Evolutionary conservation across 2,888 invertebrate species (phyloP).

Genomic region (Zonitis immaculata): DNA sequence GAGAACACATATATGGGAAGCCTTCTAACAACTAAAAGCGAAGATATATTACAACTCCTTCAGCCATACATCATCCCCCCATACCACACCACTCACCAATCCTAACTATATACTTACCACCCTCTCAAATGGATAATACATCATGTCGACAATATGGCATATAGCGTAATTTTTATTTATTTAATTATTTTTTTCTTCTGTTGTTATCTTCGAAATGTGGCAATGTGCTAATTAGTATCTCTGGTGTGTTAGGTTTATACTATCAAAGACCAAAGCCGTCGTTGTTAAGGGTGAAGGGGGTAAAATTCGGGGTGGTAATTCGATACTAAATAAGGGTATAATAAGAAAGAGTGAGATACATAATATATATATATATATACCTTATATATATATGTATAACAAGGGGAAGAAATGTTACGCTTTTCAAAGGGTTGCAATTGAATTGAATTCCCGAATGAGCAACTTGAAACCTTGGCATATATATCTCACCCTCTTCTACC

Average conservation of each 20-base stretch:
- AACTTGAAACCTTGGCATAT: slow-evolving; percentile 39
- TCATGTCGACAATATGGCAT: slow-evolving; percentile 16
- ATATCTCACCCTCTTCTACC: slow-evolving; percentile 30
- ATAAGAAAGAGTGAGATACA: background rate
- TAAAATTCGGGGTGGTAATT: slow-evolving; percentile 33
- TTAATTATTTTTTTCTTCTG: too few relatives aligned
- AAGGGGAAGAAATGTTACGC: slow-evolving; percentile 30
- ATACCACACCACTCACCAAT: slow-evolving; percentile 29
- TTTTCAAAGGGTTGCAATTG: slow-evolving; percentile 47
- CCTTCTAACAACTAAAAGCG: slow-evolving; percentile 4
- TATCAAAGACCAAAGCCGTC: slow-evolving; percentile 15
- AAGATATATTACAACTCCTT: slow-evolving; percentile 37
- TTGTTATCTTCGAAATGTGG: background rate
- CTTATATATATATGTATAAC: too few relatives aligned
- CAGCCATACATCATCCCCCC: slow-evolving; percentile 38
- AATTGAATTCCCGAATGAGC: slow-evolving; percentile 45
- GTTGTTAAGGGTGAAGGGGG: too few relatives aligned
- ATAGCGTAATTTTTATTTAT: too few relatives aligned
- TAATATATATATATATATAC: too few relatives aligned
- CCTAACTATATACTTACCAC: too few relatives aligned
- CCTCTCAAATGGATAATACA: slow-evolving; percentile 40
- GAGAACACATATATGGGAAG: background rate
- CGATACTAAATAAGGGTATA: slow-evolving; percentile 25
- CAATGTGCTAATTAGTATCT: slow-evolving; percentile 16
- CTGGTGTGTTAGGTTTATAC: slow-evolving; percentile 17